Conservation (phyloP, 2,888 invertebrate species). For the Lymantria dispar region DNA sequence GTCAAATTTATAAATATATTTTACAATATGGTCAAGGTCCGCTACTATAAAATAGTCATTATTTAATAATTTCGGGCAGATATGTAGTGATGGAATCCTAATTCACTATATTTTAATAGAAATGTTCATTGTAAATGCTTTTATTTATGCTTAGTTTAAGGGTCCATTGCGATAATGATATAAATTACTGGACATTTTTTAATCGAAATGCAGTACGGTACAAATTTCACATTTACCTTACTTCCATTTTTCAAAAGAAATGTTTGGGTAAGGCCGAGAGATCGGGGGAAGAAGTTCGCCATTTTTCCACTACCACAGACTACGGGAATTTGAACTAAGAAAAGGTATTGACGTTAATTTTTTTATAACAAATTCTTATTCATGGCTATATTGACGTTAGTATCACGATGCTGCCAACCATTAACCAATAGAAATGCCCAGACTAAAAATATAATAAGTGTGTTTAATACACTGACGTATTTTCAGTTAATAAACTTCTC, state of each 20-base stretch:
- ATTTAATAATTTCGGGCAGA: not conserved
- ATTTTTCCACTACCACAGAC: conserved; percentile 76
- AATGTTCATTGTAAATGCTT: too few species aligned
- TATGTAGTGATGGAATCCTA: too few species aligned
- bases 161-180: too few species aligned
- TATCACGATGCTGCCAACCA: not conserved
- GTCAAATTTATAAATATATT: conserved; percentile 71
- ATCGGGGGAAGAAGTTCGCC: conserved; percentile 90
- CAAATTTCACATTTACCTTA: conserved; percentile 83
- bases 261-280: conserved; percentile 86
- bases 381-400: conserved; percentile 6
- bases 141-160: too few species aligned
- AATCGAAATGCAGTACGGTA: too few species aligned
- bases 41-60: not conserved
- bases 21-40: conserved; percentile 29
- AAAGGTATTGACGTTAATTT: conserved; percentile 3
- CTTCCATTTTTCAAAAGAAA: conserved; percentile 85
- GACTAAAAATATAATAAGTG: too few species aligned
- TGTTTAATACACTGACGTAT: too few species aligned
- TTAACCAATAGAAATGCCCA: too few species aligned
- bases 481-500: too few species aligned
- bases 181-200: too few species aligned
- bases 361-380: too few species aligned
- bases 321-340: conserved; percentile 2
- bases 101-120: too few species aligned